These are phyloP conservation scores for Acipenser transmontanus DNA, from an alignment of 2,797 vertebrate genomes.

Conservation along the genomic window DNA sequence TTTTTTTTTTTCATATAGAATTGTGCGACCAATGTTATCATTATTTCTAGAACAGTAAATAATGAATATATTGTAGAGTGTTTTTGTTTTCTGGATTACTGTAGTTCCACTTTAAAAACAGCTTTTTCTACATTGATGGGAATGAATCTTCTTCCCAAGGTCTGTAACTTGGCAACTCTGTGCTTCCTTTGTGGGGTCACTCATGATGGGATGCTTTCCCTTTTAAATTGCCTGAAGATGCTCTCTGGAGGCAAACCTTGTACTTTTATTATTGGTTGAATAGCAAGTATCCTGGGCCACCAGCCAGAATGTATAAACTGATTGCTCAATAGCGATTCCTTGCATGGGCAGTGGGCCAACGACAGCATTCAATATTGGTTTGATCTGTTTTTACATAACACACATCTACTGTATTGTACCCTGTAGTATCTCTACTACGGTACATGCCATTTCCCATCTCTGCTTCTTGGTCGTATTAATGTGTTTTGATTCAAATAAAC, in stretches of 20 bases:
- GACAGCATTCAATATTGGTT: not conserved
- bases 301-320: slow-evolving; percentile 3
- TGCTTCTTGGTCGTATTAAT: not conserved
- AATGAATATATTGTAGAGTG: too few relatives aligned
- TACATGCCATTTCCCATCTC: not conserved
- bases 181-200: slow-evolving; percentile 17
- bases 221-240: slow-evolving; percentile 8
- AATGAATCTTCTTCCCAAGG: slow-evolving; percentile 17
- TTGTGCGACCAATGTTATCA: too few relatives aligned
- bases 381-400: not conserved
- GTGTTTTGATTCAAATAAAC: too few relatives aligned
- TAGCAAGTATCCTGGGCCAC: slow-evolving; percentile 14
- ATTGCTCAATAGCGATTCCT: slow-evolving; percentile 6
- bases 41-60: too few relatives aligned
- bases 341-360: slow-evolving; percentile 7
- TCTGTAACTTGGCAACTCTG: slow-evolving; percentile 8
- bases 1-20: too few relatives aligned
- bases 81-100: too few relatives aligned
- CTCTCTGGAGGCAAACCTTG: slow-evolving; percentile 2
- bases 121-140: not conserved
- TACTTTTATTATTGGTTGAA: not conserved
- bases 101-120: too few relatives aligned
- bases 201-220: slow-evolving; percentile 12
- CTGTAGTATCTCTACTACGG: not conserved
- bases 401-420: not conserved